Base-by-base conservation (phyloP, 2,797 vertebrate species). In the Platyrinchus mystaceus region DNA sequence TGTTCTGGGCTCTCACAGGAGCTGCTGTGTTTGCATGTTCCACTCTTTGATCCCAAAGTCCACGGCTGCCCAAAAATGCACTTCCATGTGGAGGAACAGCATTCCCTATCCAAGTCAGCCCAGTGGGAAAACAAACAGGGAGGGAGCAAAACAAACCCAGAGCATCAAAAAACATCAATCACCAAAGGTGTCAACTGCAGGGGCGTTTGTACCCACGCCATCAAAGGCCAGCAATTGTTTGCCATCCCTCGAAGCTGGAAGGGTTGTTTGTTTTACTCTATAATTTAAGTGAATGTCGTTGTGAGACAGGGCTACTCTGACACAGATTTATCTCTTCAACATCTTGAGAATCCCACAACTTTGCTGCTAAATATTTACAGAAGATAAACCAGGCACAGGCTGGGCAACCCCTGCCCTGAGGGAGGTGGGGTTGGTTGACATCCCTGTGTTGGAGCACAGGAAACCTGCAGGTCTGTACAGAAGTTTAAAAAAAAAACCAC, bases 51-150 rank as follows among this genome's bases (percentile, higher is more conserved):
- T 84, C 94, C 90, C 76, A 14, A 87, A 82, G 71, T 12, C 76
- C 89, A 37, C 1, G 69, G 85, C 78, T 94, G 90, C 94, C 94
- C 93, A 91, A 70, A 91, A 47, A 82, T 50, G 78, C 86, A 36
- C 60, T 62, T 78, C 89, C 92, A 71, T 0, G 16, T 1, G 9
- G 74, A 94, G 71, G 50, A 80, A 26, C 7, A 1, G 58, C 77
- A 69, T 78, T 82, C 84, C 86, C 91, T 2, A 2, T 32, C 73
- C 70, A 56, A 70, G 60, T 21, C 87, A 83, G 60, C 63, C 83
- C 49, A 32, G 79, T 86, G 78, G 79, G 92, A 96, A 97, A 96
- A 93, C 92, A 97, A 96, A 95, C 86, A 84, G 64, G n/a, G 56
- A 89, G 64, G 74, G 77, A 93, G 80, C 62, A 92, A 96, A 96